Evolutionary conservation across 2,888 invertebrate species (phyloP).

Genomic region (Laothoe populi): DNA sequence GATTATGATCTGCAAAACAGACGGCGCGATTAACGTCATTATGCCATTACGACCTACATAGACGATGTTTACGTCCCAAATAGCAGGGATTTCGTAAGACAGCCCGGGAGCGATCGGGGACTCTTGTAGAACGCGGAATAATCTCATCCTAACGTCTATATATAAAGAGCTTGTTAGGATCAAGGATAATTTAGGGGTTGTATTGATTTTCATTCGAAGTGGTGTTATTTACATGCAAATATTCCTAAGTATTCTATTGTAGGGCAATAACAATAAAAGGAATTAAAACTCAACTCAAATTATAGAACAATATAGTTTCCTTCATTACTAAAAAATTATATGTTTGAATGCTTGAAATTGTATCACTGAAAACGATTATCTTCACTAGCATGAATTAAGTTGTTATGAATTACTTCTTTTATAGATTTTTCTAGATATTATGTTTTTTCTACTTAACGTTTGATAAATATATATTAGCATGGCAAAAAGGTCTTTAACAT

Average conservation of each 20-base stretch:
- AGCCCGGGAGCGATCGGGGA: slow-evolving; percentile 29
- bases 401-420: too few relatives aligned
- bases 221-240: neutral
- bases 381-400: too few relatives aligned
- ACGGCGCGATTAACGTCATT: slow-evolving; percentile 48
- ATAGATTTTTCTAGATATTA: neutral
- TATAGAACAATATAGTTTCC: too few relatives aligned
- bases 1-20: slow-evolving; percentile 58
- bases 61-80: slow-evolving; percentile 66
- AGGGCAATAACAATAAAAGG: neutral
- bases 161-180: neutral
- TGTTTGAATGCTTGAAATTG: too few relatives aligned
- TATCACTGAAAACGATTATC: too few relatives aligned
- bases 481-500: neutral
- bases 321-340: too few relatives aligned
- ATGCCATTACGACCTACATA: slow-evolving; percentile 67
- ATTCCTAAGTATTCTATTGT: too few relatives aligned
- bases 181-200: neutral
- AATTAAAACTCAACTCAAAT: too few relatives aligned
- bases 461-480: neutral
- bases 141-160: neutral
- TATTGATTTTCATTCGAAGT: slow-evolving; percentile 1
- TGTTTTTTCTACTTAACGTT: neutral
- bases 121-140: neutral
- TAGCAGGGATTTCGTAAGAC: slow-evolving; percentile 59